Base-by-base conservation (phyloP, 2,888 invertebrate species). In the Dinocampus coccinellae region DNA sequence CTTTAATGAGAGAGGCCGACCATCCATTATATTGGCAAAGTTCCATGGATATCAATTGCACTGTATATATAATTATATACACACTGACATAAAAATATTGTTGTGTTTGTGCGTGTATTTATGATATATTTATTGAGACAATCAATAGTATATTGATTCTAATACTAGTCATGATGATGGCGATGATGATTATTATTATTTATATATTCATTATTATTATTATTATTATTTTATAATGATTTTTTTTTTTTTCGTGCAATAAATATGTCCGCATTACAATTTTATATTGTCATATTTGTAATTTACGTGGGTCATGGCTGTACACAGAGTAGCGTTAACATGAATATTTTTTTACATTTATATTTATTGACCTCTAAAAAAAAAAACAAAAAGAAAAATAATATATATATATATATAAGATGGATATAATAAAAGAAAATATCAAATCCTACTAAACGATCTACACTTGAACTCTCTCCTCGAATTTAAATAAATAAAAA, bases 121-220 rank as follows among this genome's bases (percentile, higher is more conserved):
- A 55, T 24, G 65, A 65, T 65, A 53, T 62, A 62, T 69, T 69
- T 57, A 69, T 69, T 69, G 69, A 36, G 57, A 55, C 69, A 69
- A 69, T 69, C 69, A 63, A 63, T 63, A 55, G 69, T 42, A 29
- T 63, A 69, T 69, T 69, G 69, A 69, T 55, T 36, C n/a, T n/a
- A n/a, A n/a, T 16, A 24, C 24, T 36, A 42, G 42, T 22, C 11
- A 26, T 39, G 39, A 39, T 39, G n/a, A 13, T 39, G n/a, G 39
- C 13, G n/a, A 13, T 39, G n/a, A n/a, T n/a, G n/a, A n/a, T n/a
- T n/a, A n/a, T n/a, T n/a, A n/a, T n/a, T n/a, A n/a, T n/a, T n/a
- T n/a, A n/a, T n/a, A n/a, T n/a, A n/a, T n/a, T n/a, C n/a, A n/a
- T n/a, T n/a, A n/a, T n/a, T n/a, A n/a, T n/a, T n/a, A n/a, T n/a